Base-by-base conservation (phyloP, 2,888 invertebrate genomes). In the Polydrusus pterygomalis region DNA sequence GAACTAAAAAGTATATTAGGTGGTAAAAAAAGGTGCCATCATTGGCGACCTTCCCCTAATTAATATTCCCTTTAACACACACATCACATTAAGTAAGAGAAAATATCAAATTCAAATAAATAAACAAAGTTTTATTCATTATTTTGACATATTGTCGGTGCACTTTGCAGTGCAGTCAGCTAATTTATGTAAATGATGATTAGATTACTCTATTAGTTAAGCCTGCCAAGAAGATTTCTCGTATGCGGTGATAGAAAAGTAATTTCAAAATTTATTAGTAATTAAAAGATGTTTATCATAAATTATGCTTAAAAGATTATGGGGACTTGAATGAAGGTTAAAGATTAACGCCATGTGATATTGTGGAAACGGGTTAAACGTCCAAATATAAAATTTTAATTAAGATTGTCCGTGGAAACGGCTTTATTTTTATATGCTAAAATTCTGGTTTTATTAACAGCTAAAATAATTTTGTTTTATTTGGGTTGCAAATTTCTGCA, bases 211-310 rank as follows among this genome's bases (percentile, higher is more conserved):
- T n/a, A 60, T 15, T 49, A 60, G 47, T 60, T 60, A 43, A 56
- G 40, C 15, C 18, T 13, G n/a, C 30, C 38, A 20, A 38, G 51
- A 68, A 9, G 15, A 17, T 67, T 30, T 45, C 25, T 67, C 54
- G 34, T 30, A 38, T n/a, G 18, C 18, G 54, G n/a, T 18, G 40
- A 68, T 60, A 25, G 1, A 5, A 7, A 7, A 34, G 34, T 10
- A 62, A 70, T 62, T 70, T 38, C 43, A 58, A 69, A 47, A 60
- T 63, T 63, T 71, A 71, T 64, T 51, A 43, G 56, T 73, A 73
- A 73, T 73, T 74, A 74, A 60, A 54, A 25, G 74, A 74, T 74
- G 10, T n/a, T 43, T 68, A 74, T 74, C 74, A 45, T 49, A 51
- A 74, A 74, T 43, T 68, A 47, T 62, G 60, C 17, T 40, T 10